These are phyloP conservation scores for Apodemus agrarius DNA, from an alignment of 2,797 vertebrate genomes.

Conservation along the genomic window DNA sequence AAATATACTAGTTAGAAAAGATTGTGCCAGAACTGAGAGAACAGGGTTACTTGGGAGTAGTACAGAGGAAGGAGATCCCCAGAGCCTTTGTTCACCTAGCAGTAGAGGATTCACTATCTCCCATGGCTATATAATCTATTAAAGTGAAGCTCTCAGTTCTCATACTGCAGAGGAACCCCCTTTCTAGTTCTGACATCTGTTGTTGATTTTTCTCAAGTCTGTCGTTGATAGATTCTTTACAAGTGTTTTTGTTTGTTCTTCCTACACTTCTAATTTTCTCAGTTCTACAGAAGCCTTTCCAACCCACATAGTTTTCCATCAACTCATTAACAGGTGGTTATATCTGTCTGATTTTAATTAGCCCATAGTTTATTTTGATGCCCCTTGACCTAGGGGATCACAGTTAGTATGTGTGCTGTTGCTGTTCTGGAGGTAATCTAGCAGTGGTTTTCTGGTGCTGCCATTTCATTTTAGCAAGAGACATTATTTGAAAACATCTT, in stretches of 20 bases:
- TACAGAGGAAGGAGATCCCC: not conserved
- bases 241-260: not conserved
- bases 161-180: not conserved
- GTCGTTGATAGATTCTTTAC: not conserved
- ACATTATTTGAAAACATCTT: slow-evolving; percentile 69
- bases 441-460: slow-evolving; percentile 47
- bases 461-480: slow-evolving; percentile 54
- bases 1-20: not conserved
- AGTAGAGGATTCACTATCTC: not conserved
- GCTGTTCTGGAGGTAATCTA: not conserved
- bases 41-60: not conserved
- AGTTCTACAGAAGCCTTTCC: slow-evolving; percentile 5
- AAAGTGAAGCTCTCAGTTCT: not conserved
- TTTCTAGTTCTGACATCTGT: not conserved
- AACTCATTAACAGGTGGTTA: not conserved
- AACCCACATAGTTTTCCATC: not conserved
- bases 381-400: slow-evolving; percentile 7
- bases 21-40: not conserved
- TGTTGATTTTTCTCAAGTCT: not conserved
- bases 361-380: slow-evolving; percentile 57
- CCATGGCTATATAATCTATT: not conserved
- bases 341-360: slow-evolving; percentile 51
- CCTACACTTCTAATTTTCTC: slow-evolving; percentile 1
- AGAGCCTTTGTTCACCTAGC: not conserved
- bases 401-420: slow-evolving; percentile 59